phyloP scores from a whole-genome alignment of 2,113 vertebrate genomes.

The Actenoides hombroni region DNA sequence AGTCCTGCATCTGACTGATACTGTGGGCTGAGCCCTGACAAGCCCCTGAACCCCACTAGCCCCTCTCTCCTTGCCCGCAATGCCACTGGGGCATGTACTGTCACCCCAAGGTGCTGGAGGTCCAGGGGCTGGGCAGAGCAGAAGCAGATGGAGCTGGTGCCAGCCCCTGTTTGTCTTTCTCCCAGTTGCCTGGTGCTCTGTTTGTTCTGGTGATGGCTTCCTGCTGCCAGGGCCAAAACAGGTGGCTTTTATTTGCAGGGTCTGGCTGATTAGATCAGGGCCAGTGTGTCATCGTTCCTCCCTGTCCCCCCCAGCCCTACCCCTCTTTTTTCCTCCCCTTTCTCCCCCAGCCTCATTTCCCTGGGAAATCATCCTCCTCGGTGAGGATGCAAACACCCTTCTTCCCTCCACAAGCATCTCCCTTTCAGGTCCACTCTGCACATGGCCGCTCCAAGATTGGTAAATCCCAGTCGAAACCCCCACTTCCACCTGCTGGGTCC shows the following conservation, averaged over 20 bases:
- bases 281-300: background rate
- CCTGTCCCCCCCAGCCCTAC: background rate
- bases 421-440: background rate
- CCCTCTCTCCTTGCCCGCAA: background rate
- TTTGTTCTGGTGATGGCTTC: slow-evolving; percentile 71
- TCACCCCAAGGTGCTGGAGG: background rate
- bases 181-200: slow-evolving; percentile 64
- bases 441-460: background rate
- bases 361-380: slow-evolving; percentile 31
- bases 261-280: slow-evolving; percentile 62
- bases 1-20: background rate
- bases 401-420: background rate
- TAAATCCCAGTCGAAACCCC: background rate
- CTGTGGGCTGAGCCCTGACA: background rate
- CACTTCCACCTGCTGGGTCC: background rate
- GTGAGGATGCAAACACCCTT: slow-evolving; percentile 7
- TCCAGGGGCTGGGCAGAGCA: background rate
- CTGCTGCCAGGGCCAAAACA: slow-evolving; percentile 75
- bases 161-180: slow-evolving; percentile 68
- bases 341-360: slow-evolving; percentile 50
- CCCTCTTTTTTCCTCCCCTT: background rate
- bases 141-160: slow-evolving; percentile 68
- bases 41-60: background rate
- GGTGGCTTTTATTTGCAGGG: slow-evolving; percentile 81
- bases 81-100: rapidly evolving